Evolutionary conservation across 2,888 invertebrate genomes (phyloP), one percentile per base, ranked within the genome.

Genomic region (Endotricha flammealis): DNA sequence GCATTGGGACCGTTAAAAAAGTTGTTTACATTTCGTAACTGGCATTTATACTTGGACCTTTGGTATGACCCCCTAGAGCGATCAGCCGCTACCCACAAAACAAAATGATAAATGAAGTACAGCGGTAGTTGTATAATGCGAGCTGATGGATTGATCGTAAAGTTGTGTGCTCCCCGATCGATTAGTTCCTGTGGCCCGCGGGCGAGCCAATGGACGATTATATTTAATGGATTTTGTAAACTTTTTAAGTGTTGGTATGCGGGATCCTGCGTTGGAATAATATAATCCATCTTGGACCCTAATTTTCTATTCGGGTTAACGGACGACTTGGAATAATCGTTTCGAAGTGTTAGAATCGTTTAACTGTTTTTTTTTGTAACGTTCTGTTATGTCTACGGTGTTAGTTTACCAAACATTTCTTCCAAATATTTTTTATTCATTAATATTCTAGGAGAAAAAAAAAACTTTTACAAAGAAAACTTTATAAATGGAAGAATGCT

Each of bases 101-200:
- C 76, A 73, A 76, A 78, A 83, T 86, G 86, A 86, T 85, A 81
- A 86, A 86, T 86, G 77, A 68, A 75, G 70, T 75, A 70, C 72
- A 70, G 75, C 80, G 73, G 79, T 80, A 83, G 85, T 83, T 81
- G 70, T 66, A 72, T 76, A n/a, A n/a, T 78, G 81, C 79, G 78
- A 78, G 75, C 77, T 85, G 85, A 86, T 86, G 76, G 83, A 86
- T 86, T 82, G 83, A 85, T 83, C 78, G 79, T 83, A 73, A 78
- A 75, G 70, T 65, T 77, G 73, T 64, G 73, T 70, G 69, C 74
- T 64, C 72, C 72, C 75, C 77, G 72, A 82, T 82, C 81, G 82
- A 83, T 85, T 81, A 85, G 79, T 76, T 76, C 72, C 71, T 76
- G 72, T 57, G 65, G 72, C 77, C 74, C 45, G 55, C 38, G 75